Evolutionary conservation across 2,113 vertebrate species (phyloP).

Genomic region (Lophochroa leadbeateri): DNA sequence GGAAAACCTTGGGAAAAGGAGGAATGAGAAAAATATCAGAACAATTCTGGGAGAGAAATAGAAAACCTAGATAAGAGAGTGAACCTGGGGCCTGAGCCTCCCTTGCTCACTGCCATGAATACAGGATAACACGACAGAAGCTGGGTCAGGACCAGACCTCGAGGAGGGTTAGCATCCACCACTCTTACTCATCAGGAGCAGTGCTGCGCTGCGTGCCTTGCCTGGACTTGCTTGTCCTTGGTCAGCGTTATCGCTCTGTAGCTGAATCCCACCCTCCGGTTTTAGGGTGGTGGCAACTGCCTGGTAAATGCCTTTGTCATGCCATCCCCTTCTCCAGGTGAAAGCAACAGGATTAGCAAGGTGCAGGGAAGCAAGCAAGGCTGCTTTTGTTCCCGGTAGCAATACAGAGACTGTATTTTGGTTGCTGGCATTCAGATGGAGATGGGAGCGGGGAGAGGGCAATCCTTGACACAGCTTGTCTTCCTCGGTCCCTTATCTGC

Average conservation of each 20-base stretch:
- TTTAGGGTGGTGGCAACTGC: not conserved
- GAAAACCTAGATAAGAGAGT: not conserved
- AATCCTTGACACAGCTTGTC: not conserved
- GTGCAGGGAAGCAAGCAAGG: not conserved
- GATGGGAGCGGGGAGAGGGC: not conserved
- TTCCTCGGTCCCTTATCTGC: not conserved
- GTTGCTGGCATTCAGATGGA: not conserved
- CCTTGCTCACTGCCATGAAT: not conserved
- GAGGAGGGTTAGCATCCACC: not conserved
- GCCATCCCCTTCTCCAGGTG: not conserved
- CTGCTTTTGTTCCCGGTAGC: not conserved
- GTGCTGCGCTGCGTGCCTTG: not conserved
- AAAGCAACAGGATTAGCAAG: not conserved
- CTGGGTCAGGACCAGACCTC: not conserved
- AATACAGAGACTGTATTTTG: rapidly evolving
- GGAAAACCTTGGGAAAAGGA: not conserved
- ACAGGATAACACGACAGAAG: not conserved
- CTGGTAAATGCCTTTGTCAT: not conserved
- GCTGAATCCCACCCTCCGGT: slow-evolving; percentile 9
- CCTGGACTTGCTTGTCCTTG: slow-evolving; percentile 36
- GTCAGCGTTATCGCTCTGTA: slow-evolving; percentile 17
- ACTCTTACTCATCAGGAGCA: slow-evolving; percentile 6
- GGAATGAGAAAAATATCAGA: not conserved
- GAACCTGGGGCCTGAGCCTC: not conserved
- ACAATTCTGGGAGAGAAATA: not conserved